These are phyloP conservation scores for Leuciscus waleckii DNA, from an alignment of 2,797 vertebrate genomes.

Conservation along the genomic window DNA sequence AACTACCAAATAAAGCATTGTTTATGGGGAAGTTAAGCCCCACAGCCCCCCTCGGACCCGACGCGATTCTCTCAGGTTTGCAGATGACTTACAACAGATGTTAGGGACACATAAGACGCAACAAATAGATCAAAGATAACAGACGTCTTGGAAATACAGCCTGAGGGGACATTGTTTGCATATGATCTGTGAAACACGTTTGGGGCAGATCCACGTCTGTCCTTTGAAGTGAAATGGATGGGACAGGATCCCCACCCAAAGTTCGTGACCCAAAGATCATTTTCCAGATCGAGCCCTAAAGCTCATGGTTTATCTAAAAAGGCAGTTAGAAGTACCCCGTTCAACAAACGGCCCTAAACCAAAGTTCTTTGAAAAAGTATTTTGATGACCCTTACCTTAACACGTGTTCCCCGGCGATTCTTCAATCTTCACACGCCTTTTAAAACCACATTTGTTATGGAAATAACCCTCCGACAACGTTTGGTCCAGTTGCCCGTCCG, in stretches of 20 bases:
- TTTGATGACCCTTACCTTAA: constrained; percentile 28
- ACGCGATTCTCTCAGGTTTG: constrained; percentile 24
- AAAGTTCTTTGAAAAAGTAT: background rate
- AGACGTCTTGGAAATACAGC: constrained; percentile 1
- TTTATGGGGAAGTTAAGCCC: background rate
- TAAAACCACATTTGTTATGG: constrained; percentile 39
- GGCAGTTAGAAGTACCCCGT: background rate
- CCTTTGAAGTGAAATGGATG: constrained; percentile 15
- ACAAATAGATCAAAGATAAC: constrained; percentile 35
- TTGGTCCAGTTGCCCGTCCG: constrained; percentile 17
- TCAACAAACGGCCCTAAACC: background rate
- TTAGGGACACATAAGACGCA: background rate
- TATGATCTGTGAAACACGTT: background rate
- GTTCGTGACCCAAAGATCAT: background rate
- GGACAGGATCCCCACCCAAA: constrained; percentile 52
- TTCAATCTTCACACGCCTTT: background rate
- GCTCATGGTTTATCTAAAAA: background rate
- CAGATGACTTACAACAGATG: constrained; percentile 34
- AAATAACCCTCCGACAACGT: constrained; percentile 10
- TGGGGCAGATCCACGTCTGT: constrained; percentile 8
- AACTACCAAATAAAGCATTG: constrained; percentile 55
- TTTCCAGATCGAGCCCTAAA: background rate
- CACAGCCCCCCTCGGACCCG: constrained; percentile 2
- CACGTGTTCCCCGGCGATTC: constrained; percentile 19
- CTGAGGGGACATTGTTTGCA: background rate